A percentile compares a stretch with the other conserved stretches of the same genome.
Evolutionary conservation across 1,140 invertebrate genomes (phyloP).

Genomic region (Drosophila chauvacae): DNA sequence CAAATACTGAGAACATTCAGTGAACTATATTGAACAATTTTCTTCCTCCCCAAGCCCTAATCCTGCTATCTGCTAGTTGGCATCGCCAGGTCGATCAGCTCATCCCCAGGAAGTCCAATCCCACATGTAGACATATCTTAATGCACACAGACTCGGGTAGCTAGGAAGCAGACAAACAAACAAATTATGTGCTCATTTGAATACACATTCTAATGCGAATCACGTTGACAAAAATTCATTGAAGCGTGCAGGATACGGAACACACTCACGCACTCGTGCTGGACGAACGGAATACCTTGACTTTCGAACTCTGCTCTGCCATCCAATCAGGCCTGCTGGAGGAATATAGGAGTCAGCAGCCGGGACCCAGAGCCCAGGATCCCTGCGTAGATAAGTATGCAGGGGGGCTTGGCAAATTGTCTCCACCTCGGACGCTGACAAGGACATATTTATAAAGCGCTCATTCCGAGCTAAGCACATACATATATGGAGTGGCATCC

Average conservation of each 20-base stretch:
- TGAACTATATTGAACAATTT: no score
- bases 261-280: constrained; percentile 13
- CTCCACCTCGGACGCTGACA: constrained; percentile 56
- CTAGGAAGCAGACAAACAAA: constrained; percentile 63
- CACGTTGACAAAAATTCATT: constrained; percentile 83
- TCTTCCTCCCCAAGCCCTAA: no score
- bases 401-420: constrained; percentile 29
- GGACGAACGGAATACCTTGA: constrained; percentile 61
- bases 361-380: background rate
- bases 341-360: background rate
- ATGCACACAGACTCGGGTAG: constrained; percentile 34
- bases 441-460: constrained; percentile 58
- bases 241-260: constrained; percentile 56
- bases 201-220: constrained; percentile 82
- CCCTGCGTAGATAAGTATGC: constrained; percentile 23
- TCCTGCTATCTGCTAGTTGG: constrained; percentile 13
- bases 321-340: constrained; percentile 58
- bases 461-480: constrained; percentile 40
- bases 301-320: constrained; percentile 59
- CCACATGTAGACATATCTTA: constrained; percentile 49
- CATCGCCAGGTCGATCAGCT: constrained; percentile 23
- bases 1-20: no score
- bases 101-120: constrained; percentile 14
- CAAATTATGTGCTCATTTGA: constrained; percentile 83
- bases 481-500: constrained; percentile 35